A percentile compares a stretch with the other conserved stretches of the same genome.
phyloP scores from a whole-genome alignment of 2,888 invertebrate genomes.

The Drosophila conformis region DNA sequence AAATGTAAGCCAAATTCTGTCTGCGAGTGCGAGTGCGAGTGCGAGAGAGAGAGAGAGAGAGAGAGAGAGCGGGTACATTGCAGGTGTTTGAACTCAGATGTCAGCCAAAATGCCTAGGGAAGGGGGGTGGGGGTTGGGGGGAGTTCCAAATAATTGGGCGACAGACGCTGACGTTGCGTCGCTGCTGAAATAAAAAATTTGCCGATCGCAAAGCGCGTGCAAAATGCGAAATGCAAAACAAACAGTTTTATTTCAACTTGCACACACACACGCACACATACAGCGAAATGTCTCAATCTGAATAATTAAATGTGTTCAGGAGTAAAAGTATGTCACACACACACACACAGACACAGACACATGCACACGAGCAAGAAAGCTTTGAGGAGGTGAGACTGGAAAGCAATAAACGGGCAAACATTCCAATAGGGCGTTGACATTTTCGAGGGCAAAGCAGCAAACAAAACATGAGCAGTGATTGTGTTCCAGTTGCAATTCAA shows the following conservation, averaged over 20 bases:
- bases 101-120: constrained; percentile 57
- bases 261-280: constrained; percentile 32
- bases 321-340: constrained; percentile 72
- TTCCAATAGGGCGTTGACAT: constrained; percentile 76
- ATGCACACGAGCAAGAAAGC: constrained; percentile 26
- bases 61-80: constrained; percentile 64
- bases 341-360: constrained; percentile 20
- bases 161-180: constrained; percentile 61
- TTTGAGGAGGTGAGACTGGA: constrained; percentile 40
- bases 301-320: constrained; percentile 78
- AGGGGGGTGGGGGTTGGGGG: not conserved
- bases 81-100: constrained; percentile 81
- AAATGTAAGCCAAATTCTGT: constrained; percentile 58
- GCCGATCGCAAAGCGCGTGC: constrained; percentile 57
- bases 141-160: constrained; percentile 56
- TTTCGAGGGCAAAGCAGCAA: constrained; percentile 70
- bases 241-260: constrained; percentile 70
- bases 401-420: constrained; percentile 39
- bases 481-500: constrained; percentile 43
- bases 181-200: constrained; percentile 49
- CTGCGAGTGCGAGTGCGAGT: not conserved
- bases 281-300: constrained; percentile 64
- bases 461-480: constrained; percentile 55
- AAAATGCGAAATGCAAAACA: constrained; percentile 78
- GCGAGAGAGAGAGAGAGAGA: constrained; percentile 17